Base-by-base conservation (phyloP, 2,888 invertebrate species). In the Acanthococcus lagerstroemiae region DNA sequence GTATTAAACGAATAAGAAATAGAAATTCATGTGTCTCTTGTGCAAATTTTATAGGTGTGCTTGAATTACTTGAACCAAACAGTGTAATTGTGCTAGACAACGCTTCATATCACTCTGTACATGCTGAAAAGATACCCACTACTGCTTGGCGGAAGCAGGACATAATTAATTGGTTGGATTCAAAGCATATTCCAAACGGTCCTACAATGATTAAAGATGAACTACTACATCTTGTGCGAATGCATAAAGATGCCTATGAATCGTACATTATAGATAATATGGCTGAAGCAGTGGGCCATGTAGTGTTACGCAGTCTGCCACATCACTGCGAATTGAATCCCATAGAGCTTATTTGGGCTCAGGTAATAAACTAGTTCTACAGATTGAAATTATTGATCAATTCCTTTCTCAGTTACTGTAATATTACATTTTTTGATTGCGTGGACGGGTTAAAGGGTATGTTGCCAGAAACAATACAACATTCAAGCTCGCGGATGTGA, bases 21-120 rank as follows among this genome's bases (percentile, higher is more conserved):
- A 12, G 12, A 30, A 30, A 30, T 30, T 30, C 12, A 30, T 12
- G 12, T 30, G 37, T 30, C 37, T 30, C 7, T 30, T 30, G 37
- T 30, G 37, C 37, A 30, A 30, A 30, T 30, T 30, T 30, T 12
- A n/a, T n/a, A 50, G 30, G 57, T 30, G 57, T 66, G 21, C 37
- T 66, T 46, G 48, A 7, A 21, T 26, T 21, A 4, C 22, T 66
- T 24, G 21, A 56, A 9, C 48, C 26, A 19, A 48, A 52, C 15
- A 58, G 44, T 9, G 52, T 66, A 21, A 58, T 66, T 58, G 60
- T 66, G n/a, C 61, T 65, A 55, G 68, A 68, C 55, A 67, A 68
- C 26, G 63, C 66, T 37, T 30, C 52, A 25, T 55, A 67, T 27
- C 63, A 60, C 30, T 25, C 44, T 9, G 44, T 60, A 3, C 24